Evolutionary conservation across 2,888 invertebrate species (phyloP).

Genomic region (Leptinotarsa haldemani): DNA sequence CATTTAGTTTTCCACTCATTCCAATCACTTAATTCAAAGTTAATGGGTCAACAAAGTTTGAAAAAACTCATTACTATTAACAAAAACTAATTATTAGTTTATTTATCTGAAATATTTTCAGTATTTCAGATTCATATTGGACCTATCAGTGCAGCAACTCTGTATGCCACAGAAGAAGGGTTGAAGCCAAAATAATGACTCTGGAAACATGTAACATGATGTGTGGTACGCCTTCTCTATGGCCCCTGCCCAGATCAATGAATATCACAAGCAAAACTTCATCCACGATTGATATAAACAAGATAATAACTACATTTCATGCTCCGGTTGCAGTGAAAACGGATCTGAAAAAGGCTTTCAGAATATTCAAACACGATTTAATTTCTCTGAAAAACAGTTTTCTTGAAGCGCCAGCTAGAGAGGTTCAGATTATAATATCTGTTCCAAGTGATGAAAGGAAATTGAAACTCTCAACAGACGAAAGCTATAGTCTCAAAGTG

Average conservation of each 20-base stretch:
- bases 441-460: constrained; percentile 63
- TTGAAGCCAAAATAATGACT: constrained; percentile 65
- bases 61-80: too few relatives aligned
- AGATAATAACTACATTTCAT: constrained; percentile 65
- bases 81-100: too few relatives aligned
- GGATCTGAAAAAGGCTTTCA: constrained; percentile 67
- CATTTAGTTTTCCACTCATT: too few relatives aligned
- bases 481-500: constrained; percentile 70
- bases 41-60: too few relatives aligned
- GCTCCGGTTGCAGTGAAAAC: constrained; percentile 62
- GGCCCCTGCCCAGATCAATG: constrained; percentile 80
- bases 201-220: constrained; percentile 79
- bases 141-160: constrained; percentile 76
- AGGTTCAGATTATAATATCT: constrained; percentile 56
- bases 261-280: constrained; percentile 72
- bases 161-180: constrained; percentile 70
- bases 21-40: too few relatives aligned
- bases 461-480: constrained; percentile 75
- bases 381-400: constrained; percentile 24
- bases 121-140: constrained; percentile 65
- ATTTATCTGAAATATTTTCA: neutral
- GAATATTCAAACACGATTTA: constrained; percentile 63
- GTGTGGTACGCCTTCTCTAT: constrained; percentile 76
- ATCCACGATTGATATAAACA: constrained; percentile 69
- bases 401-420: constrained; percentile 32